A percentile compares a stretch with the other conserved stretches of the same genome.
These are phyloP conservation scores for Uloborus plumipes DNA, from an alignment of 2,888 invertebrate genomes.

Conservation along the genomic window DNA sequence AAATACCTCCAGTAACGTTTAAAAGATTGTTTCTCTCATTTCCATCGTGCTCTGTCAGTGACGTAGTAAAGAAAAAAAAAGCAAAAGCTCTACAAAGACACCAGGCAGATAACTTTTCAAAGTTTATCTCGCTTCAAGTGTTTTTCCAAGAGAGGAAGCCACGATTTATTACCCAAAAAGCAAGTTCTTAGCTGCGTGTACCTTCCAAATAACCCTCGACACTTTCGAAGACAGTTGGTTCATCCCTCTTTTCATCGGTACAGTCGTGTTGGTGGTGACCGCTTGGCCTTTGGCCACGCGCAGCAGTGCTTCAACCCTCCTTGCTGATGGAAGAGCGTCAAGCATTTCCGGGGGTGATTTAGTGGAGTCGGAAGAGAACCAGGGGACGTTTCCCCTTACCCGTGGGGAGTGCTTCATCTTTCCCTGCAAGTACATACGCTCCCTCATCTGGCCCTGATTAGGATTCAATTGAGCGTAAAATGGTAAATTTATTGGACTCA, in stretches of 20 bases:
- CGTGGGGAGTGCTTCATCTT: too few species aligned
- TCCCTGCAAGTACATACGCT: too few species aligned
- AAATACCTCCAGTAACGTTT: too few species aligned
- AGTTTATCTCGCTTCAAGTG: too few species aligned
- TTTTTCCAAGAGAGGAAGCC: background rate
- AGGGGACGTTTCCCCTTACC: background rate
- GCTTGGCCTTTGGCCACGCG: conserved; percentile 22
- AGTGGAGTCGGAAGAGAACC: background rate
- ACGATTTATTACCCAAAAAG: background rate
- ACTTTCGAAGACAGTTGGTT: conserved; percentile 13
- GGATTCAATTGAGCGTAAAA: too few species aligned
- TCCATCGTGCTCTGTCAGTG: too few species aligned
- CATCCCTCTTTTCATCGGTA: conserved; percentile 30
- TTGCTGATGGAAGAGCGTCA: conserved; percentile 32
- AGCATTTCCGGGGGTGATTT: conserved; percentile 36
- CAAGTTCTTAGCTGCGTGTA: background rate
- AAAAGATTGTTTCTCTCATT: too few species aligned
- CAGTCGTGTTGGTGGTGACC: background rate
- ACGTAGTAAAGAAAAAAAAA: too few species aligned
- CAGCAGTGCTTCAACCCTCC: conserved; percentile 16
- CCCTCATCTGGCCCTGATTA: too few species aligned
- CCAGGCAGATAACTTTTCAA: too few species aligned
- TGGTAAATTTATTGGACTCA: too few species aligned
- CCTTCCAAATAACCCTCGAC: conserved; percentile 16
- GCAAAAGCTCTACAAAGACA: too few species aligned